Evolutionary conservation across 2,797 vertebrate genomes (phyloP).

Genomic region (Tachyglossus aculeatus): DNA sequence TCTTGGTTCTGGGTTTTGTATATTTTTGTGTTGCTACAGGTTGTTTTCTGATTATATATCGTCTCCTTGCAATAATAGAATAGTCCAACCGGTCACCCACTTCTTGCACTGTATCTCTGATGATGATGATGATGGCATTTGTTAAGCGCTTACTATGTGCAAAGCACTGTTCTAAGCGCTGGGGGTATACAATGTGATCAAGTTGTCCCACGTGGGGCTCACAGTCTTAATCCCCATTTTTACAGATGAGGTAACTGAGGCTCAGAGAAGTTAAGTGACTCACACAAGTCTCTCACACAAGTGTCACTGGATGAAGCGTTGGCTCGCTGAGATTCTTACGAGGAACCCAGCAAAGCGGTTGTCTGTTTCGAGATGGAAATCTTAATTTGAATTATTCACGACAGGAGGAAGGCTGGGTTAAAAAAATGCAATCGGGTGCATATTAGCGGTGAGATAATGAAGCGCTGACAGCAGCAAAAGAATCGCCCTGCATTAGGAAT

Average conservation of each 20-base stretch:
- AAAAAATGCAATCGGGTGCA: background rate
- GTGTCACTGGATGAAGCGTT: conserved; percentile 12
- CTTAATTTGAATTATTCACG: background rate
- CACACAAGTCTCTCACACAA: conserved; percentile 2
- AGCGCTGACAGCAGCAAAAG: background rate
- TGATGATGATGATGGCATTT: too few species aligned
- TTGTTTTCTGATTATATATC: background rate
- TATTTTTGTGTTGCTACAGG: conserved; percentile 18
- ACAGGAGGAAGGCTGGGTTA: background rate
- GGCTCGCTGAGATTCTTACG: background rate
- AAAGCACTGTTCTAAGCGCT: too few species aligned
- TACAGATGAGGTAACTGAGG: too few species aligned
- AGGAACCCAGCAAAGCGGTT: background rate
- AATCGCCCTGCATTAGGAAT: background rate
- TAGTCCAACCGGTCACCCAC: background rate
- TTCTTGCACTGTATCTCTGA: background rate
- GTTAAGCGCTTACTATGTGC: too few species aligned
- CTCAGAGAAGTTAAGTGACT: too few species aligned
- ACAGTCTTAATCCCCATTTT: too few species aligned
- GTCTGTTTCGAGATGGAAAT: background rate
- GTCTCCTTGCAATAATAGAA: background rate
- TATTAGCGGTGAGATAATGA: background rate
- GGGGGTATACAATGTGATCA: too few species aligned
- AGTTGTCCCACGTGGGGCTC: too few species aligned
- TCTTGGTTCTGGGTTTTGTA: background rate